Evolutionary conservation across 2,888 invertebrate species (phyloP), one percentile per base, ranked within the genome.

Genomic region (Cheilosia pagana): DNA sequence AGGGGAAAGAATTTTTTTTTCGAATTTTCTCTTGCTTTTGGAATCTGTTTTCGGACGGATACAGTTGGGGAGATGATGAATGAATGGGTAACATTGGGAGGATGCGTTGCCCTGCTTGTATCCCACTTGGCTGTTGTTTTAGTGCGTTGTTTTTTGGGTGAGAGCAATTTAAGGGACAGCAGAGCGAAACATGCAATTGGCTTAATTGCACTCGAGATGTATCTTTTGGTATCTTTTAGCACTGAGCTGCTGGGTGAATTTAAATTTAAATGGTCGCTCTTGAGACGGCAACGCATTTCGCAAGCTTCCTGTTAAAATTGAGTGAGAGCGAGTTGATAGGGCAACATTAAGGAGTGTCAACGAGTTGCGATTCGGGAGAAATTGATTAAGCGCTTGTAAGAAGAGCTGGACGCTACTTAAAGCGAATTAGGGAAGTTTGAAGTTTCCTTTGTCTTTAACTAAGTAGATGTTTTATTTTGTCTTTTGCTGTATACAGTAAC

Each of bases 51-150:
- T 28, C 12, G 48, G 35, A 41, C 48, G 62, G 23, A 53, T 55
- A 41, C 39, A 45, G 62, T 55, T 55, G 45, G 55, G 62, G 35
- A 68, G 62, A 62, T 60, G 77, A 77, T 77, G 77, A 77, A 77
- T 62, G 77, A 77, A 77, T 65, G 60, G 35, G 21, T 57, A 74
- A 65, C 45, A 35, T 45, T 45, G 74, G 68, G 77, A 77, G 68
- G 62, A 77, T 70, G n/a, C n/a, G 77, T 39, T 65, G 55, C 19
- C 2, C 57, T 57, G 39, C 48, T 10, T 63, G 72, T 55, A 63
- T 55, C 53, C 57, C 8, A 50, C 63, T 63, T 48, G 25, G 6
- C 41, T 72, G 50, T n/a, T 62, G 59, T 14, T 74, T 19, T 63
- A 21, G 6, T 63, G 43, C 14, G 28, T 12, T 23, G 39, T 16